phyloP scores from a whole-genome alignment of 2,888 invertebrate species.

The Synergus itoensis region DNA sequence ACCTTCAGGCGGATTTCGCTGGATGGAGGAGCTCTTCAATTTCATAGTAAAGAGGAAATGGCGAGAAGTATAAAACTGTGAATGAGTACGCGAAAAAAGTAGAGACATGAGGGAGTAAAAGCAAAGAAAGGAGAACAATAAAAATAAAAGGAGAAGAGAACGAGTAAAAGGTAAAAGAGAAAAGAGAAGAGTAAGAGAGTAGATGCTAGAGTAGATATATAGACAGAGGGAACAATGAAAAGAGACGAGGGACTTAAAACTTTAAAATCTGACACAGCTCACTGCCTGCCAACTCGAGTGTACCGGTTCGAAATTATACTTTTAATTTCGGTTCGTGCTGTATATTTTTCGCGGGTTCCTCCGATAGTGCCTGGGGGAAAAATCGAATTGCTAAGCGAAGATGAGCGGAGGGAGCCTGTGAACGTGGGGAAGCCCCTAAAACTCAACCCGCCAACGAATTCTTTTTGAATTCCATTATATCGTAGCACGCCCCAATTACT shows the following conservation, averaged over 20 bases:
- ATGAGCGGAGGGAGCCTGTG: slow-evolving; percentile 42
- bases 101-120: slow-evolving; percentile 33
- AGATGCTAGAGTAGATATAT: slow-evolving; percentile 20
- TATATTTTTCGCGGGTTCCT: slow-evolving; percentile 42
- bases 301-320: slow-evolving; percentile 64
- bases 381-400: slow-evolving; percentile 33
- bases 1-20: slow-evolving; percentile 64
- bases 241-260: slow-evolving; percentile 53
- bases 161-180: slow-evolving; percentile 44
- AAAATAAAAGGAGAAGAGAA: slow-evolving; percentile 40
- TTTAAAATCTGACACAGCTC: slow-evolving; percentile 61
- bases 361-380: slow-evolving; percentile 36
- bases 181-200: slow-evolving; percentile 49
- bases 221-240: slow-evolving; percentile 53
- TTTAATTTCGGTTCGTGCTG: slow-evolving; percentile 60
- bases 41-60: slow-evolving; percentile 54
- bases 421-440: slow-evolving; percentile 51
- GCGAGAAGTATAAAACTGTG: slow-evolving; percentile 47
- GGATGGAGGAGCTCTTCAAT: slow-evolving; percentile 62
- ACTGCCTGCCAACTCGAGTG: slow-evolving; percentile 57
- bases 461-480: slow-evolving; percentile 67
- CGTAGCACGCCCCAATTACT: slow-evolving; percentile 68
- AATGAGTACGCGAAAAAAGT: slow-evolving; percentile 45
- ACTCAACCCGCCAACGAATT: slow-evolving; percentile 62
- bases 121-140: neutral